Evolutionary conservation across 2,888 invertebrate species (phyloP).

Genomic region (Latrodectus elegans): DNA sequence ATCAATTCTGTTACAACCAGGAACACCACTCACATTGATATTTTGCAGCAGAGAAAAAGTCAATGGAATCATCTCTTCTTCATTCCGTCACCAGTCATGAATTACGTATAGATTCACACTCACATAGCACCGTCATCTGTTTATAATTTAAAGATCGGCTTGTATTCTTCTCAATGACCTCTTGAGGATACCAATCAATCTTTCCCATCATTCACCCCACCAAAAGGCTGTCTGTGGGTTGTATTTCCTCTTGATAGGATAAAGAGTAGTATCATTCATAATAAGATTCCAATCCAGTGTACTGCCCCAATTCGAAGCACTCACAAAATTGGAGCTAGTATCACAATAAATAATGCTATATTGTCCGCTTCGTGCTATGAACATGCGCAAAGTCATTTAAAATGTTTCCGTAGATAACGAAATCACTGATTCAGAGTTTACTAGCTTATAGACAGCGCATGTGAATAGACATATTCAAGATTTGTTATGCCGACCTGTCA

Average conservation of each 20-base stretch:
- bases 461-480: slow-evolving; percentile 3
- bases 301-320: slow-evolving; percentile 12
- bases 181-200: too few species aligned
- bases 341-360: slow-evolving; percentile 8
- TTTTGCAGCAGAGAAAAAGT: too few species aligned
- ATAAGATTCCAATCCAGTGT: slow-evolving; percentile 2
- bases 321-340: too few species aligned
- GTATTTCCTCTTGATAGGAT: slow-evolving; percentile 5
- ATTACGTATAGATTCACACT: too few species aligned
- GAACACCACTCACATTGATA: too few species aligned
- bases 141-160: too few species aligned
- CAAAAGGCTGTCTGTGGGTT: slow-evolving; percentile 4
- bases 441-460: neutral
- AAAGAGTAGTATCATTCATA: neutral
- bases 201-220: slow-evolving; percentile 1
- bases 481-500: neutral
- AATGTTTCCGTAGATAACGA: neutral
- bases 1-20: too few species aligned
- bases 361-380: neutral
- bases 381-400: neutral
- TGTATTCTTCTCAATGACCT: neutral
- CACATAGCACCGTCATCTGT: too few species aligned
- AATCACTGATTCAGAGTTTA: too few species aligned
- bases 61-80: too few species aligned
- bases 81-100: too few species aligned